Evolutionary conservation across 1,140 invertebrate genomes (phyloP).

Genomic region (Asbolus verrucosus): DNA sequence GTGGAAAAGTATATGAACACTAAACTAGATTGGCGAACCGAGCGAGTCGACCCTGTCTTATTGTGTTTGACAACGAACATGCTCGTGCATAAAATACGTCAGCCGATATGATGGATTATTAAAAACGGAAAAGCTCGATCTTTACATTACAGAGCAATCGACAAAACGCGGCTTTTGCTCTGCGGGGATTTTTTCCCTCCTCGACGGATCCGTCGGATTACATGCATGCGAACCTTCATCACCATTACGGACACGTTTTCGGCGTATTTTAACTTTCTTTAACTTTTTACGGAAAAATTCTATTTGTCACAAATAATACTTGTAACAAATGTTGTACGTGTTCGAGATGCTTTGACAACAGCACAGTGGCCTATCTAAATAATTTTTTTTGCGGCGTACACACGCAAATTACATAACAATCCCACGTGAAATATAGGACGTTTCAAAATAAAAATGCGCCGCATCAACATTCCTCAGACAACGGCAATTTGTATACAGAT

Average conservation of each 20-base stretch:
- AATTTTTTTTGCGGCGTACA: conserved; percentile 1
- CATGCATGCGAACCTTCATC: conserved; percentile 17
- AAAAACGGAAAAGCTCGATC: conserved; percentile 43
- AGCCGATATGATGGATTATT: conserved; percentile 45
- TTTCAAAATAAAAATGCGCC: not conserved
- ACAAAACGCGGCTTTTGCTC: conserved; percentile 29
- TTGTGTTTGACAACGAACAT: conserved; percentile 51
- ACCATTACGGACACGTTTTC: conserved; percentile 35
- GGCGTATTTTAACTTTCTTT: conserved; percentile 42
- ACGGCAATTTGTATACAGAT: conserved; percentile 31
- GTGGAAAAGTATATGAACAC: conserved; percentile 61
- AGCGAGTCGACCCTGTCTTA: conserved; percentile 40
- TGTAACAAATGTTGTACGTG: conserved; percentile 45
- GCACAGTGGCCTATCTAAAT: not conserved
- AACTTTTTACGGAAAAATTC: conserved; percentile 46
- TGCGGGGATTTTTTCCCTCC: conserved; percentile 12
- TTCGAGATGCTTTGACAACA: conserved; percentile 19
- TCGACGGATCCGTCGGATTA: too few relatives aligned
- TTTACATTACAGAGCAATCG: conserved; percentile 41
- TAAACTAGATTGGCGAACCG: conserved; percentile 57
- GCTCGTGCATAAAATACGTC: conserved; percentile 49
- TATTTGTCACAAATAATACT: conserved; percentile 47
- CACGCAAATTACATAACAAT: not conserved
- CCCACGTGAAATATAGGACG: not conserved
- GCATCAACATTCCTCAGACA: conserved; percentile 11